A percentile compares a stretch with the other conserved stretches of the same genome.
phyloP scores from a whole-genome alignment of 2,888 invertebrate species.

The Mesochorus sp. region DNA sequence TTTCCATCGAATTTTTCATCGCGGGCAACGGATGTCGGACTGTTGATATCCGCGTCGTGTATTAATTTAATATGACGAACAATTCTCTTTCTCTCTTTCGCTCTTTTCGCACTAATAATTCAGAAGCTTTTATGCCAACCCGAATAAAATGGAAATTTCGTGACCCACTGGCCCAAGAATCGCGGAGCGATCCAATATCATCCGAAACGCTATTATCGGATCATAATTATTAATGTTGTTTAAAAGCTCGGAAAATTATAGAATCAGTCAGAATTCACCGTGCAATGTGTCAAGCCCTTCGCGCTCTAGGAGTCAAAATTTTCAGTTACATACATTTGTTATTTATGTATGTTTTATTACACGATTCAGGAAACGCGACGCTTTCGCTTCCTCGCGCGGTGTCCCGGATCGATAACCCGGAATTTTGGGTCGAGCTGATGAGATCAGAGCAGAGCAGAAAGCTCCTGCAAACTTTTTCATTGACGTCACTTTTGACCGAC shows the following conservation, averaged over 20 bases:
- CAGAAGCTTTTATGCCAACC: not conserved
- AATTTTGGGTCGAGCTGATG: slow-evolving; percentile 12
- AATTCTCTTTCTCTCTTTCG: too few species aligned
- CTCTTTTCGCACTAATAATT: slow-evolving; percentile 16
- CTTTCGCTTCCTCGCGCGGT: not conserved
- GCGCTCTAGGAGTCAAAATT: too few species aligned
- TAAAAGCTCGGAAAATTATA: not conserved
- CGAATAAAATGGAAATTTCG: slow-evolving; percentile 32
- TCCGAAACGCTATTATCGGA: slow-evolving; percentile 37
- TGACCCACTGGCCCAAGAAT: slow-evolving; percentile 31
- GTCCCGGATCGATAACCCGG: slow-evolving; percentile 31
- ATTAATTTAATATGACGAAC: too few species aligned
- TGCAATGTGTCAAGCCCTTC: not conserved
- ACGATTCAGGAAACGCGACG: too few species aligned
- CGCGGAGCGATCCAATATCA: not conserved
- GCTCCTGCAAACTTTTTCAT: not conserved
- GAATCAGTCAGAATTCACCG: not conserved
- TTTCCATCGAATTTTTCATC: too few species aligned
- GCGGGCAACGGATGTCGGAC: too few species aligned
- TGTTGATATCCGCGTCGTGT: too few species aligned
- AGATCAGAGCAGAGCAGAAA: slow-evolving; percentile 1
- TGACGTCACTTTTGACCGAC: slow-evolving; percentile 16
- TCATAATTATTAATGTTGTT: not conserved
- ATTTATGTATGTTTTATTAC: too few species aligned
- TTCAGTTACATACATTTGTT: too few species aligned